Base-by-base conservation (phyloP, 92 coral and sea anemone species). In the Porites rus region DNA sequence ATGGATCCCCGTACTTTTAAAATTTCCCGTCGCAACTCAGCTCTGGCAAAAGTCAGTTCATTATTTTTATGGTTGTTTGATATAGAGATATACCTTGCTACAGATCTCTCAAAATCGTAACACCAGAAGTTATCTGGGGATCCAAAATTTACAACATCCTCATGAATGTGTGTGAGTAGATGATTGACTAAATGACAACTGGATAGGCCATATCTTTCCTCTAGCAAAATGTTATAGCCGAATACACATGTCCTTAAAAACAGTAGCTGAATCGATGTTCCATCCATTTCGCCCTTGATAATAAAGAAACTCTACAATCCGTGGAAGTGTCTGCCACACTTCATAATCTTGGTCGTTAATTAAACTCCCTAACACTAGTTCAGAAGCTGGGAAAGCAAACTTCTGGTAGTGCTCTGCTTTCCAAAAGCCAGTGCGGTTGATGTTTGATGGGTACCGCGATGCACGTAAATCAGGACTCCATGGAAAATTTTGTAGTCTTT, bases 31-130 rank as follows among this genome's bases (percentile, higher is more conserved):
- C 71, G 69, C 70, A 68, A 31, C 67, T 86, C 89, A 21, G 83
- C 77, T 20, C 89, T 67, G 25, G 89, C 89, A 77, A 85, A 85
- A 24, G 89, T 86, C 13, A 76, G 69, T 68, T 85, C 89, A 24
- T 76, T 86, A 56, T 77, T 77, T 52, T 86, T 86, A 52, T 38
- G 59, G 61, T 86, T 86, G 76, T 59, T 86, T 22, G 89, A 77
- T 52, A 52, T 67, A 8, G 67, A 13, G 14, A 77, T 74, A 77
- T 77, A 77, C 22, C 89, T 61, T 43, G 56, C 69, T 9, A 86
- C 84, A n/a, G 84, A 83, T 17, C 89, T 17, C 63, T 86, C 89
- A 60, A 77, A 86, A 24, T 86, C 50, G 46, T 76, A 86, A 7
- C 84, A 86, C 84, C 84, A 77, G 43, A 24, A 77, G 67, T 86